These are phyloP conservation scores for Calephelis perditalis DNA, from an alignment of 2,888 invertebrate genomes.

Conservation along the genomic window DNA sequence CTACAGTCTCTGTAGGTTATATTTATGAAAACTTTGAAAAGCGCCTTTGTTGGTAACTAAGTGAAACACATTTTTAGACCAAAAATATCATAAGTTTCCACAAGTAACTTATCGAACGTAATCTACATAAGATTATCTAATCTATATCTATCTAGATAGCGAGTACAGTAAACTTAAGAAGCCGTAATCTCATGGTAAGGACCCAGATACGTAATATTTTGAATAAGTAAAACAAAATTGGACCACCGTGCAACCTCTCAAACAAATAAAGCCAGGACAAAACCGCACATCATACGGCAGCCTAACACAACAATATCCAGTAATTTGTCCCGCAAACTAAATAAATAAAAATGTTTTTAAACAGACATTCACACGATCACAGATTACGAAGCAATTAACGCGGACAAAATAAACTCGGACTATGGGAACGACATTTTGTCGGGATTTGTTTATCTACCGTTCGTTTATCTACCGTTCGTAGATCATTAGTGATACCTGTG, in stretches of 20 bases:
- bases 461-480: constrained; percentile 35
- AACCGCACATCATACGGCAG: not conserved
- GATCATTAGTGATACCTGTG: constrained; percentile 23
- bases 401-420: constrained; percentile 48
- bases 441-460: constrained; percentile 41
- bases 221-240: not conserved
- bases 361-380: constrained; percentile 53
- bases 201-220: too few relatives aligned
- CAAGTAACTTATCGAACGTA: too few relatives aligned
- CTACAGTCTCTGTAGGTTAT: too few relatives aligned
- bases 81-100: too few relatives aligned
- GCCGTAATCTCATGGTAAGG: too few relatives aligned
- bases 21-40: too few relatives aligned
- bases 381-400: constrained; percentile 65
- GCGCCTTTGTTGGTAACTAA: too few relatives aligned
- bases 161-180: too few relatives aligned
- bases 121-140: too few relatives aligned
- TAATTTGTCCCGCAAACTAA: constrained; percentile 36
- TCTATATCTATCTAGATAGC: too few relatives aligned
- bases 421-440: constrained; percentile 44
- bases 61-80: too few relatives aligned
- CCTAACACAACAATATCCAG: constrained; percentile 58
- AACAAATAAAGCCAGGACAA: not conserved
- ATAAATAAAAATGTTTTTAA: constrained; percentile 35
- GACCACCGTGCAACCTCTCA: not conserved